Conservation (phyloP, 1,140 invertebrate species). For the Lineus longissimus region DNA sequence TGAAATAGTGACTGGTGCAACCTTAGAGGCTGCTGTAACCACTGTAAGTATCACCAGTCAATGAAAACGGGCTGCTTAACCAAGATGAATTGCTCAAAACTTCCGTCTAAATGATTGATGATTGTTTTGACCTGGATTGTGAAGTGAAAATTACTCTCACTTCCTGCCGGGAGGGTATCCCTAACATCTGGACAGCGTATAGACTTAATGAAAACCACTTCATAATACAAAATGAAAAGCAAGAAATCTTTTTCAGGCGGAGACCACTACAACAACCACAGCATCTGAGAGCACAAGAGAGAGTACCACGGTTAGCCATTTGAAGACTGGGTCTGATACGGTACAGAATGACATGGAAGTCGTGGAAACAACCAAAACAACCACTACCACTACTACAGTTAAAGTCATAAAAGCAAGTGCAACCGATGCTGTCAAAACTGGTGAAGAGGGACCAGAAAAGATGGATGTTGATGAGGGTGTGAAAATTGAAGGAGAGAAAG, state of each 20-base stretch:
- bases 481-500: background rate
- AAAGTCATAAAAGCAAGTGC: background rate
- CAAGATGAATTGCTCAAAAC: too few relatives aligned
- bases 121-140: too few relatives aligned
- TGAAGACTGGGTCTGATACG: background rate
- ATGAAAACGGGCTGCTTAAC: too few relatives aligned
- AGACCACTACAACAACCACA: background rate
- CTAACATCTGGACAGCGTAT: too few relatives aligned
- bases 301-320: background rate
- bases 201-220: too few relatives aligned
- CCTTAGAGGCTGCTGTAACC: too few relatives aligned
- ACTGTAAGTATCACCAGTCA: too few relatives aligned
- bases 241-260: background rate
- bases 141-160: too few relatives aligned
- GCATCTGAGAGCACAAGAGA: background rate
- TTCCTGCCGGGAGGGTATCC: too few relatives aligned
- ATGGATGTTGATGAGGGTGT: background rate
- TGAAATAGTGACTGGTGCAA: too few relatives aligned
- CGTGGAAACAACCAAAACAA: slow-evolving; percentile 21
- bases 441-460: background rate
- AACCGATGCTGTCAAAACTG: background rate
- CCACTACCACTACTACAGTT: slow-evolving; percentile 29
- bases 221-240: too few relatives aligned
- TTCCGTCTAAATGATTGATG: too few relatives aligned
- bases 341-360: slow-evolving; percentile 11